phyloP scores from a whole-genome alignment of 2,113 vertebrate species.

The Marmota monax region DNA sequence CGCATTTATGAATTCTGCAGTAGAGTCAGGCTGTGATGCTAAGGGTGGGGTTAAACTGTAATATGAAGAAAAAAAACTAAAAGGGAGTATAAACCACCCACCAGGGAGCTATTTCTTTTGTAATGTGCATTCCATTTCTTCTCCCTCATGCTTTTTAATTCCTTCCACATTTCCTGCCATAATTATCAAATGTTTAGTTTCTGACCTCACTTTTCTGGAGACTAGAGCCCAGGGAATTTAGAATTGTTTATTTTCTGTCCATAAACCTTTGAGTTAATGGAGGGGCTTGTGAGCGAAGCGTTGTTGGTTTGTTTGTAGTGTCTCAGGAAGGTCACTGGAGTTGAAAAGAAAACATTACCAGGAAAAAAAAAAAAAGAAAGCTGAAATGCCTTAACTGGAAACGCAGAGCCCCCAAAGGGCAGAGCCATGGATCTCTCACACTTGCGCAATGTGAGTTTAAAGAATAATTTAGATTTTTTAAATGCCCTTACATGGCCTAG shows the following conservation, averaged over 20 bases:
- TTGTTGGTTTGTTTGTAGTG: constrained; percentile 79
- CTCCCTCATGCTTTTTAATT: constrained; percentile 87
- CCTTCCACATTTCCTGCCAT: constrained; percentile 88
- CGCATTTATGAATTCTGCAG: constrained; percentile 28
- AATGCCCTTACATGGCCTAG: constrained; percentile 30
- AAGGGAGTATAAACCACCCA: constrained; percentile 69
- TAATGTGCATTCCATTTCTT: constrained; percentile 82
- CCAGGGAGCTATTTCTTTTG: constrained; percentile 79
- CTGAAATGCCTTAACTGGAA: constrained; percentile 70
- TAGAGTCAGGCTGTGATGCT: constrained; percentile 68
- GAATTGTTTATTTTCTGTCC: constrained; percentile 83
- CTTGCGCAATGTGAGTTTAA: constrained; percentile 26
- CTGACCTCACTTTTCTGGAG: constrained; percentile 89
- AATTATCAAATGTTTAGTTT: constrained; percentile 89
- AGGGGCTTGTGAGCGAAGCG: constrained; percentile 64
- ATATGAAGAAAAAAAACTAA: constrained; percentile 75
- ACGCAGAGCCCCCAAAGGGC: constrained; percentile 28
- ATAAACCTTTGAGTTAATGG: constrained; percentile 72
- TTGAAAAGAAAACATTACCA: constrained; percentile 70
- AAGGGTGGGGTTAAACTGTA: constrained; percentile 82
- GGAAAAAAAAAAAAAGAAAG: background rate
- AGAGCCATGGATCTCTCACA: background rate
- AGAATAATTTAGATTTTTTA: constrained; percentile 8
- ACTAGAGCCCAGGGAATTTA: constrained; percentile 77
- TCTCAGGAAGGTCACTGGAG: constrained; percentile 74